Base-by-base conservation (phyloP, 2,797 vertebrate species). In the Ptychadena robeensis region DNA sequence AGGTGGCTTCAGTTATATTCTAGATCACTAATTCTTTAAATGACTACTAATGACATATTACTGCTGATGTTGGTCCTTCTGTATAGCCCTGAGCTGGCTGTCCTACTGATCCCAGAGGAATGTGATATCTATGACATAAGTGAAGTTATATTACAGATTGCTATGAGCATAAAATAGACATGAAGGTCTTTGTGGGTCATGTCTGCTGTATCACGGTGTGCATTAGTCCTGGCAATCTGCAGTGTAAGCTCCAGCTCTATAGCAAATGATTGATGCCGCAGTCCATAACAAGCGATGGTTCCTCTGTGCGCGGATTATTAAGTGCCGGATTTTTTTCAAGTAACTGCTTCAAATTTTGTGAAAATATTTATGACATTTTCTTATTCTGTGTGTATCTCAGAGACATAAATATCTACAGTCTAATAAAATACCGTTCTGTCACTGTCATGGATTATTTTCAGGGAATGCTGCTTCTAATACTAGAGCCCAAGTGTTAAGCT, bases 91-190 rank as follows among this genome's bases (percentile, higher is more conserved):
- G 18, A 22, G 44, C 44, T 53, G 44, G 44, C 44, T 22, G 44
- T 53, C 18, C 18, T 53, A n/a, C 18, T 53, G 6, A 6, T 22
- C 18, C 44, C 18, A 53, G 44, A 53, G 44, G 44, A 53, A 53
- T 53, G 44, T 53, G 44, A 15, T 53, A 53, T 53, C 44, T 53
- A 18, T 53, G 44, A 53, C 44, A 53, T 53, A 22, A 53, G 44
- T 53, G 61, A 64, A 31, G 25, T 64, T 31, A 64, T 31, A 64
- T 64, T 64, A 27, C 61, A 64, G 25, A 27, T 64, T 64, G 61
- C 25, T 31, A 15, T 10, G 61, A 64, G 61, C 25, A 64, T 64
- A 27, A 27, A 64, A 64, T 64, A 31, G 61, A 64, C 25, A 27
- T 64, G 61, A 64, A 27, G 25, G 25, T 64, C 61, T 64, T 64